Evolutionary conservation across 1,140 invertebrate genomes (phyloP), one percentile per base, ranked within the genome.

Genomic region (Habropoda laboriosa): DNA sequence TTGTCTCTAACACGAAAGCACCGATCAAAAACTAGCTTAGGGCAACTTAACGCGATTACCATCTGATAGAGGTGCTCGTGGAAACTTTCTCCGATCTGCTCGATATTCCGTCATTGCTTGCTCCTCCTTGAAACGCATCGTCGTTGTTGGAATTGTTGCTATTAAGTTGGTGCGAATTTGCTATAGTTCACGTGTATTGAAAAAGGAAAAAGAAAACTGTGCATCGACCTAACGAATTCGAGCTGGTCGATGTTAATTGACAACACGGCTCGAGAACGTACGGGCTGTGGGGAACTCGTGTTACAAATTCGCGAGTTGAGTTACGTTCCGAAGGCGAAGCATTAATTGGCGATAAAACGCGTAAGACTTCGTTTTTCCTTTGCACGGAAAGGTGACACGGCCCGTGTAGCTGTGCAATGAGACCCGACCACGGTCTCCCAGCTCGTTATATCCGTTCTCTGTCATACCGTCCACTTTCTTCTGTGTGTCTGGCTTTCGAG

Each of bases 291-390:
- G n/a, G 24, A 64, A 30, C 61, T 64, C 61, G 61, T 64, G 38
- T 64, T 64, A 64, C 61, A 42, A 64, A 40, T 64, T 64, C n/a
- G 61, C 38, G 16, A n/a, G 6, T 64, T 18, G 38, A 42, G n/a
- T 64, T 64, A 64, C 61, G 38, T 42, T 6, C n/a, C 61, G 61
- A 3, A 18, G n/a, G 40, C 45, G 30, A 3, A 45, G 27, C 27
- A 47, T 66, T 66, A 66, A 66, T 66, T 66, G 27, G 18, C 63
- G 63, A 45, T 45, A 66, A 66, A 66, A 24, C 40, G 18, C 18
- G 40, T 66, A 66, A 66, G 40, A 66, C 63, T 66, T 66, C 10
- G 27, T 66, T 66, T 30, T n/a, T 66, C 18, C 27, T 35, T 53
- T 18, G 16, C 10, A 42, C 10, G 42, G 27, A 66, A 66, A 66